These are phyloP conservation scores for Nasonia longicornis DNA, from an alignment of 1,140 invertebrate genomes.

Conservation along the genomic window DNA sequence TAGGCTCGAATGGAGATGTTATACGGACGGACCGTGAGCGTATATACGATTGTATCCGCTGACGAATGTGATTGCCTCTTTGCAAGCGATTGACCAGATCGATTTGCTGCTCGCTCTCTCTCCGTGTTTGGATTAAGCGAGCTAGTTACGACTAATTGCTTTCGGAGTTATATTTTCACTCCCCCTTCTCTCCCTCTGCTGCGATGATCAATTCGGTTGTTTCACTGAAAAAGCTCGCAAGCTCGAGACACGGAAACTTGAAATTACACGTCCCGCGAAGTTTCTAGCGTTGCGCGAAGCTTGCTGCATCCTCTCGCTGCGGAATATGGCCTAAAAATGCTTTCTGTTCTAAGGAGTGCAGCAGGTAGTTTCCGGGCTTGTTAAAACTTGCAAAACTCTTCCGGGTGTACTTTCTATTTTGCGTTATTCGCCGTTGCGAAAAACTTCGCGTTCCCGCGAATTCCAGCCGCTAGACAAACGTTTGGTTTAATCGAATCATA, in stretches of 20 bases:
- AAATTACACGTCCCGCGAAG: background rate
- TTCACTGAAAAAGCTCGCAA: background rate
- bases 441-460: background rate
- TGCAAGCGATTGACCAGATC: background rate
- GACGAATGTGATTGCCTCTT: background rate
- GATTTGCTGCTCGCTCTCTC: background rate
- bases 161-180: background rate
- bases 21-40: background rate
- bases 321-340: slow-evolving; percentile 13
- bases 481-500: background rate
- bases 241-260: background rate
- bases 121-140: background rate
- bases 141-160: background rate
- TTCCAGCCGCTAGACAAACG: background rate
- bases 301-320: background rate
- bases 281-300: background rate
- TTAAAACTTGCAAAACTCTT: slow-evolving; percentile 28
- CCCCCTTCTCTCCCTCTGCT: no score
- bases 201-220: background rate
- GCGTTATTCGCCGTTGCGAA: background rate
- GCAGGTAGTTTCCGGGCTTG: background rate
- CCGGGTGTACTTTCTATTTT: background rate
- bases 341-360: background rate
- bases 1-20: background rate
- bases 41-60: background rate